Base-by-base conservation (phyloP, 2,113 vertebrate species). In the Ranitomeya imitator region DNA sequence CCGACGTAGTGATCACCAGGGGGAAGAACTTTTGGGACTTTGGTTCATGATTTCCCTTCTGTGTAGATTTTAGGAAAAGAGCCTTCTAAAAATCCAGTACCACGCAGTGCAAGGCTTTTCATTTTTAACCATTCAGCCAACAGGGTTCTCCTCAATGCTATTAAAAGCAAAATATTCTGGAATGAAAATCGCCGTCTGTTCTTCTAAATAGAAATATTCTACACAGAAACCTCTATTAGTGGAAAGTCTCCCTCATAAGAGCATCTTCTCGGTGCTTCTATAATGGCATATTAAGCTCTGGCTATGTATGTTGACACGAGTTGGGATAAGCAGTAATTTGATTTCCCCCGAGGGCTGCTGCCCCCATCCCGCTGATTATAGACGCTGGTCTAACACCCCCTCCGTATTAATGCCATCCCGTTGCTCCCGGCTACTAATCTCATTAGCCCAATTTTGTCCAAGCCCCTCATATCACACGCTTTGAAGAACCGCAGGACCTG, bases 341-440 rank as follows among this genome's bases (percentile, higher is more conserved):
- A 84, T 88, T 83, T 88, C 60, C 87, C 87, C 87, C 23, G 69
- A 74, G 80, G 87, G 80, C 87, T 77, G 23, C 37, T 52, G 80
- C 80, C 87, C 87, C 87, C 87, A 88, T 83, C 80, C 80, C 84
- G 57, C 80, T 83, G 80, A 83, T 83, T 83, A 88, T 83, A 88
- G 59, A 83, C 80, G 67, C 69, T 84, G 69, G 80, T 83, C 87
- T 88, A 83, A 88, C 69, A 84, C 87, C 87, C 80, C 78, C 80
- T 88, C 81, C n/a, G 73, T 84, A 88, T 88, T 88, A 88, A 88
- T 88, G 87, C 87, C 80, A 88, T 83, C 69, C 45, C 71, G 45
- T 88, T 88, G 87, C 87, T 88, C 71, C 87, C 80, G 73, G 87
- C 87, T 88, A 88, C 87, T 88, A 88, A 88, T 88, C 87, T 88